A percentile compares a stretch with the other conserved stretches of the same genome.
These are phyloP conservation scores for Cabera pusaria DNA, from an alignment of 2,888 invertebrate genomes.

Conservation along the genomic window DNA sequence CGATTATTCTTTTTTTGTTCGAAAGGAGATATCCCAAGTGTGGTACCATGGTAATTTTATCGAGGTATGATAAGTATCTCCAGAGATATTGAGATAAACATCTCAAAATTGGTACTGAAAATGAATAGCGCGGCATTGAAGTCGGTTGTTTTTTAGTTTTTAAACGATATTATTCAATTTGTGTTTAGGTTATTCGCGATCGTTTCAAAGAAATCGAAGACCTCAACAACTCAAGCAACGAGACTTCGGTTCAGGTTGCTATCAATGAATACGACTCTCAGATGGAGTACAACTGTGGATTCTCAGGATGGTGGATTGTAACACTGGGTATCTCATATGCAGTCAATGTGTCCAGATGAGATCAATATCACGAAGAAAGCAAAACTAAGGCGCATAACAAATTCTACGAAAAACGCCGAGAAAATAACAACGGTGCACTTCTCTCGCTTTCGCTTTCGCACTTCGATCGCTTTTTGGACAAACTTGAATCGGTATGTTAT, in stretches of 20 bases:
- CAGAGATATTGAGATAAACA: too few relatives aligned
- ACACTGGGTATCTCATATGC: background rate
- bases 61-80: too few relatives aligned
- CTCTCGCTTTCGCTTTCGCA: too few relatives aligned
- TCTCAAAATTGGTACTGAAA: too few relatives aligned
- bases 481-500: too few relatives aligned
- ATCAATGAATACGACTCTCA: background rate
- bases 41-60: too few relatives aligned
- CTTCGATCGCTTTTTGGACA: too few relatives aligned
- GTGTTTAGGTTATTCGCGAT: background rate
- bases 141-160: too few relatives aligned
- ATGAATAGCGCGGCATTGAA: too few relatives aligned
- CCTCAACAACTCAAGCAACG: background rate
- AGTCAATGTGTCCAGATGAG: background rate
- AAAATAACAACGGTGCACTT: too few relatives aligned
- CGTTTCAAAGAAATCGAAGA: conserved; percentile 3
- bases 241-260: background rate
- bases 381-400: background rate
- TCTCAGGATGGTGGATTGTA: background rate
- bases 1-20: too few relatives aligned
- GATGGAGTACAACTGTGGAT: conserved; percentile 6
- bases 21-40: too few relatives aligned
- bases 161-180: background rate
- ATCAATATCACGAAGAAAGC: conserved; percentile 1
- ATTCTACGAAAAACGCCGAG: background rate